phyloP scores from a whole-genome alignment of 2,888 invertebrate species.

The Mesopsocus fuscifrons region DNA sequence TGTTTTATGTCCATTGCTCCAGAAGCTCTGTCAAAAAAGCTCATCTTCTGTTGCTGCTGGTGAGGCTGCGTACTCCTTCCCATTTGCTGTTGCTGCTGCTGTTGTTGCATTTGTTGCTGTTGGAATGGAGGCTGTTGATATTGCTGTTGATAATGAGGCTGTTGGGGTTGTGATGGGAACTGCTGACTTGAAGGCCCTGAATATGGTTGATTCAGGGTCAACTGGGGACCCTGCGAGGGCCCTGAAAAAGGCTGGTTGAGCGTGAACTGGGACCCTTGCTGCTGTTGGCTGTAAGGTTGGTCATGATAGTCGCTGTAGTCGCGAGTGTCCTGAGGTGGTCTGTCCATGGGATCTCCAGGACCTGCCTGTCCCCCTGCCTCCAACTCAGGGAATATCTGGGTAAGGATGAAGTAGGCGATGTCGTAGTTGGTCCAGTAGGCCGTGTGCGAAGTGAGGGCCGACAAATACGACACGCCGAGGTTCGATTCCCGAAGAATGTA shows the following conservation, averaged over 20 bases:
- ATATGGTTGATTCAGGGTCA: background rate
- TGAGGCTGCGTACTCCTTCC: background rate
- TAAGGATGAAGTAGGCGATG: constrained; percentile 39
- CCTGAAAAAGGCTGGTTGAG: background rate
- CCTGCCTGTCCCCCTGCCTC: constrained; percentile 19
- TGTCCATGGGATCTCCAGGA: background rate
- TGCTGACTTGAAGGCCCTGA: background rate
- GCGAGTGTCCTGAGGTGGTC: background rate
- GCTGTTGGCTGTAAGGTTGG: background rate
- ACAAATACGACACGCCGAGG: constrained; percentile 31
- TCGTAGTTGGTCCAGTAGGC: constrained; percentile 44
- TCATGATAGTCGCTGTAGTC: background rate
- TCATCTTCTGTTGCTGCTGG: constrained; percentile 6
- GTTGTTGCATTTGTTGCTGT: background rate
- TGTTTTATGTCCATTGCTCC: too few relatives aligned
- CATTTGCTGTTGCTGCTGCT: background rate
- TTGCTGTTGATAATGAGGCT: background rate
- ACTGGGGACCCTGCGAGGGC: background rate
- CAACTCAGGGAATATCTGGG: constrained; percentile 28
- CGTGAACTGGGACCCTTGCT: background rate
- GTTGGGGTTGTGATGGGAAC: background rate
- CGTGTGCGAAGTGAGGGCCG: constrained; percentile 40
- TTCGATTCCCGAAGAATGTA: constrained; percentile 36
- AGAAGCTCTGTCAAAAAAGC: constrained; percentile 2
- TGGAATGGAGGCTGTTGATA: background rate